Evolutionary conservation across 1,140 invertebrate species (phyloP).

Genomic region (Caenorhabditis inopinata): DNA sequence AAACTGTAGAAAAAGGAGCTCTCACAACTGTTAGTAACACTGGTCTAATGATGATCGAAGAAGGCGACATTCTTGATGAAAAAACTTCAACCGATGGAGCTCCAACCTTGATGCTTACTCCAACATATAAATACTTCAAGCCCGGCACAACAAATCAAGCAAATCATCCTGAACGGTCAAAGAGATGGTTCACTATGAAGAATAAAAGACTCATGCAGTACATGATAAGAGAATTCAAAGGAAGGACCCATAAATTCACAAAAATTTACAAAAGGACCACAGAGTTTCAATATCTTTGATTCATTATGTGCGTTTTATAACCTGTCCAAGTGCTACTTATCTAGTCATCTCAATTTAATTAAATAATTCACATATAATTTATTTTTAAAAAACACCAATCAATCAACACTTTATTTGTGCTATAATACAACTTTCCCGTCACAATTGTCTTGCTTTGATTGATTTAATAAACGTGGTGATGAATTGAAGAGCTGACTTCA

Average conservation of each 20-base stretch:
- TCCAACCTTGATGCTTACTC: background rate
- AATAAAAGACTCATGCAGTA: conserved; percentile 35
- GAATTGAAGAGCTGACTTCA: too few species aligned
- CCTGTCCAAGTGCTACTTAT: background rate
- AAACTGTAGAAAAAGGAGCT: conserved; percentile 2
- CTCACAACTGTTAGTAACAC: conserved; percentile 43
- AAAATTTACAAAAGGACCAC: conserved; percentile 16
- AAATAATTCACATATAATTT: too few species aligned
- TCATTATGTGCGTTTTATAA: too few species aligned
- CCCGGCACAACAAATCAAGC: background rate
- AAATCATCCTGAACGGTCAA: background rate
- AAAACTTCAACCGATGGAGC: background rate
- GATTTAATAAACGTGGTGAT: too few species aligned
- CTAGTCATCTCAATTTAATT: background rate
- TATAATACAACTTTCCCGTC: too few species aligned
- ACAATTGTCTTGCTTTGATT: too few species aligned
- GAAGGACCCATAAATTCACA: conserved; percentile 25
- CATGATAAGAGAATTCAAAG: background rate
- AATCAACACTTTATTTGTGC: too few species aligned
- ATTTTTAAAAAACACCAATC: too few species aligned
- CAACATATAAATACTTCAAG: background rate
- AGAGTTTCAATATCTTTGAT: background rate
- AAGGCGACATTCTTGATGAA: conserved; percentile 35
- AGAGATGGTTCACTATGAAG: conserved; percentile 11
- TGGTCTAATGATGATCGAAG: conserved; percentile 50